Base-by-base conservation (phyloP, 2,888 invertebrate genomes). In the Apamea crenata region DNA sequence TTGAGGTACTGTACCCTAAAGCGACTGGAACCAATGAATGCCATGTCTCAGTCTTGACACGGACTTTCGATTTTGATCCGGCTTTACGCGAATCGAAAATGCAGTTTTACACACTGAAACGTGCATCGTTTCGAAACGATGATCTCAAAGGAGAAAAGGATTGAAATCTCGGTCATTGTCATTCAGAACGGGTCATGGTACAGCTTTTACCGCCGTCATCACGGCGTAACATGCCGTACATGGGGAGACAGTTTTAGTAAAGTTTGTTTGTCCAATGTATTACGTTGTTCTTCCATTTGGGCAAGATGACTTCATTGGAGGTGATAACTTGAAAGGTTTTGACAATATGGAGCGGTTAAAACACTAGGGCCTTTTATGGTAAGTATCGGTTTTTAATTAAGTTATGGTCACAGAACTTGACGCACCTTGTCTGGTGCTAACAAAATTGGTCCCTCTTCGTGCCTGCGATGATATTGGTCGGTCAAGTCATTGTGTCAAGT, bases 81-180 rank as follows among this genome's bases (percentile, higher is more conserved):
- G 81, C 79, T 87, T 86, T 83, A 86, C 70, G 68, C 67, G 73
- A 78, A 73, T 89, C 69, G 74, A 76, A 81, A 74, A 85, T 84
- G 81, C 89, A 82, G 50, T 81, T 72, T 80, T 77, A 76, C 59
- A 78, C 78, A 82, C 25, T 69, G 56, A 66, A 67, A 87, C 85
- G 87, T 81, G 84, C 78, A 76, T n/a, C 73, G 87, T 90, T 90
- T 90, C 87, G 82, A 86, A 86, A 87, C 85, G 87, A 85, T 92
- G 92, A 91, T 93, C 91, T 93, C 88, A 91, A 91, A 89, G 88
- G 91, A 86, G 92, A 92, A 92, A 91, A 91, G 88, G 83, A 89
- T 79, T 79, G 85, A 78, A 84, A 91, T 90, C 85, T 92, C 90
- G 91, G 89, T 88, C 91, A 90, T 89, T 89, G 90, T 91, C 88